Conservation (phyloP, 2,888 invertebrate genomes). For the Antheraea yamamai region DNA sequence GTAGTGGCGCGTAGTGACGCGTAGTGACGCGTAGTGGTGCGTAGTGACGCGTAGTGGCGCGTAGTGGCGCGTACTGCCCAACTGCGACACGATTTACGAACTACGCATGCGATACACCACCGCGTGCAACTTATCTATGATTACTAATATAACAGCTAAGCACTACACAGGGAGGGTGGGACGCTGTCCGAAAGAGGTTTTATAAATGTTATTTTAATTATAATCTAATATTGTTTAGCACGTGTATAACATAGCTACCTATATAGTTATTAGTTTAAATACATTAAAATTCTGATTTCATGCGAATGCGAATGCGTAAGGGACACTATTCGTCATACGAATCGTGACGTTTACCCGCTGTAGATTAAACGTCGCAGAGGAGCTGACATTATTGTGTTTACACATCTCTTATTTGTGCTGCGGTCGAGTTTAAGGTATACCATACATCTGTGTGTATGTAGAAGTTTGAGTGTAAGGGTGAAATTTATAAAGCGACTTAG, state of each 20-base stretch:
- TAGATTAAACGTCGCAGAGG: neutral
- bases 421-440: neutral
- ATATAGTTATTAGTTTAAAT: neutral
- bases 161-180: constrained; percentile 6
- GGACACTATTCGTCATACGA: neutral
- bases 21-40: too few relatives aligned
- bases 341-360: neutral
- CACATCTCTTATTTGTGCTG: neutral
- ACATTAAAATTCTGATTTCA: neutral
- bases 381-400: neutral
- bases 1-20: too few relatives aligned
- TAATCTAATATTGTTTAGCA: neutral
- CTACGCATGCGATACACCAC: too few relatives aligned
- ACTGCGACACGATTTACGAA: too few relatives aligned
- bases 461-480: neutral
- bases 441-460: neutral
- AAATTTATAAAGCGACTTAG: too few relatives aligned
- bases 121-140: neutral
- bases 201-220: neutral
- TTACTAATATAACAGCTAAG: neutral
- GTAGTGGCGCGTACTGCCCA: too few relatives aligned
- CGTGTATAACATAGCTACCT: neutral
- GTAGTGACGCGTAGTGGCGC: too few relatives aligned
- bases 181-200: neutral
- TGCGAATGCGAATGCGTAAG: neutral